These are phyloP conservation scores for Emydura subglobosa DNA, from an alignment of 2,113 vertebrate species.

Conservation along the genomic window DNA sequence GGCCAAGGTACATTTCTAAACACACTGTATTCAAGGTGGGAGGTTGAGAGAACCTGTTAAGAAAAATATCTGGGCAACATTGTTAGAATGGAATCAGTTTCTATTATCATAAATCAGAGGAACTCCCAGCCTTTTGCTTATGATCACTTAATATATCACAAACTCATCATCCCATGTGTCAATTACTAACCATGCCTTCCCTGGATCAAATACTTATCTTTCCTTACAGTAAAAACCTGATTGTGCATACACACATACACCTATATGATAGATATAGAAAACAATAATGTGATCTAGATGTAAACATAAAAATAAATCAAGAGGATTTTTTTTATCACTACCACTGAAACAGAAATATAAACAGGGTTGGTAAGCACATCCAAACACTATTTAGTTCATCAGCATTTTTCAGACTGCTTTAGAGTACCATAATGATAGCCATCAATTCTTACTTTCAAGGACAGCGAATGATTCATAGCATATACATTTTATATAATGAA, in stretches of 20 bases:
- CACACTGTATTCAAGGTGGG: neutral
- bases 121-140: neutral
- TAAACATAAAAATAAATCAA: rapidly evolving
- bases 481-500: conserved; percentile 44
- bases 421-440: conserved; percentile 20
- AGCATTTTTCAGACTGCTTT: conserved; percentile 8
- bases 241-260: neutral
- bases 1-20: neutral
- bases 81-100: neutral
- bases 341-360: neutral
- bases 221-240: neutral
- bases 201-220: neutral
- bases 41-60: neutral
- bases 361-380: neutral
- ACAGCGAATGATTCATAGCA: conserved; percentile 40
- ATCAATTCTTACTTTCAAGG: conserved; percentile 50
- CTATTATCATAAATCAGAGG: neutral
- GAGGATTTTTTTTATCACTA: neutral
- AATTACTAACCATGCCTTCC: neutral
- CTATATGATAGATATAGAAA: neutral
- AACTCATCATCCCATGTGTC: neutral
- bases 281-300: neutral
- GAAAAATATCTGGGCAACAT: neutral
- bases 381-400: conserved; percentile 38
- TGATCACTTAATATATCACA: neutral